phyloP scores from a whole-genome alignment of 2,888 invertebrate genomes.

The Eupithecia vulgata region DNA sequence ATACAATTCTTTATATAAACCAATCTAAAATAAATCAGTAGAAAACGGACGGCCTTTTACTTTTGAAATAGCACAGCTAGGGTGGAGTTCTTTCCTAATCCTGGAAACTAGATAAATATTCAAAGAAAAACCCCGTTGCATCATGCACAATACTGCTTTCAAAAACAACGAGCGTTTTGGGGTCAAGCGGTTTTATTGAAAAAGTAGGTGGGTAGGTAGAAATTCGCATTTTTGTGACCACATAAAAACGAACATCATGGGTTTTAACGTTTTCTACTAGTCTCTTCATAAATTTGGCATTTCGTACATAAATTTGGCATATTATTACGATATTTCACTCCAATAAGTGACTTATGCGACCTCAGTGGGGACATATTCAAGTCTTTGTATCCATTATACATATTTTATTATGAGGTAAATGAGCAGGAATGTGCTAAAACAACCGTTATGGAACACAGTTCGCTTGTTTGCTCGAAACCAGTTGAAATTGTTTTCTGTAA shows the following conservation, averaged over 20 bases:
- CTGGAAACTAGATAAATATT: neutral
- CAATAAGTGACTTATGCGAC: conserved; percentile 11
- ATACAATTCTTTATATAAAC: neutral
- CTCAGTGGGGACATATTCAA: neutral
- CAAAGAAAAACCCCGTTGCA: neutral
- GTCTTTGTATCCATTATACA: conserved; percentile 35
- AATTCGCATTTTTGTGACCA: conserved; percentile 9
- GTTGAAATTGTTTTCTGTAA: conserved; percentile 36
- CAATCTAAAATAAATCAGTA: neutral
- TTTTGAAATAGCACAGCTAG: neutral
- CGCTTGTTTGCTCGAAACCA: conserved; percentile 51
- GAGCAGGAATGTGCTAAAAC: conserved; percentile 51
- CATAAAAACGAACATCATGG: neutral
- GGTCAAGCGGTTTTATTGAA: conserved; percentile 55
- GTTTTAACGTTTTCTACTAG: conserved; percentile 10
- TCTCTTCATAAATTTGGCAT: neutral
- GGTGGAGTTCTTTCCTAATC: neutral
- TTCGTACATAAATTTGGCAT: conserved; percentile 11
- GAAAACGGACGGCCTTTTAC: neutral
- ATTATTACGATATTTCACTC: conserved; percentile 28
- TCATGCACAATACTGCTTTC: conserved; percentile 43
- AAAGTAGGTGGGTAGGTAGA: conserved; percentile 48
- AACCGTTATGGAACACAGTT: conserved; percentile 57
- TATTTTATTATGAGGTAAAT: conserved; percentile 50
- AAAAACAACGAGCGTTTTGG: conserved; percentile 66